These are phyloP conservation scores for Drosophila mojavensis DNA, from an alignment of 1,140 invertebrate species.

Conservation along the genomic window DNA sequence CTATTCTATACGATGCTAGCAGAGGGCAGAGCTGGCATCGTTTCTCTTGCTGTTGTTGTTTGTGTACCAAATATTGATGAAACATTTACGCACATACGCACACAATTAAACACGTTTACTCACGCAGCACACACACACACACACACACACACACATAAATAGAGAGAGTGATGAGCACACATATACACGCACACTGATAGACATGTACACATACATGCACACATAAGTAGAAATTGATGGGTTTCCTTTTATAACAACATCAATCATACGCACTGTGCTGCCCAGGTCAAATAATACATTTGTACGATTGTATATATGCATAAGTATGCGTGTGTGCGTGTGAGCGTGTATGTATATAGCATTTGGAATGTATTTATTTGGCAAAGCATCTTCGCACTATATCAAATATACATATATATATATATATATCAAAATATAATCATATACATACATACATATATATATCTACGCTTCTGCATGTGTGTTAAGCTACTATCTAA, in stretches of 20 bases:
- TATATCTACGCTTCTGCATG: too few species aligned
- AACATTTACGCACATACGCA: slow-evolving; percentile 80
- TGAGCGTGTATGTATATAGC: not conserved
- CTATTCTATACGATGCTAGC: slow-evolving; percentile 2
- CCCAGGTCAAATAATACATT: slow-evolving; percentile 66
- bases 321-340: too few species aligned
- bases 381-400: slow-evolving; percentile 48
- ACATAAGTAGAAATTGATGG: slow-evolving; percentile 75
- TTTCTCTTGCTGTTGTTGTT: slow-evolving; percentile 47
- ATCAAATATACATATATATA: slow-evolving; percentile 50
- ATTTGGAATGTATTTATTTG: slow-evolving; percentile 64
- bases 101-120: slow-evolving; percentile 78
- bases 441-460: not conserved
- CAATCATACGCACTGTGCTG: slow-evolving; percentile 77
- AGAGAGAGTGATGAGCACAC: slow-evolving; percentile 3
- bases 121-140: slow-evolving; percentile 50
- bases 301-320: slow-evolving; percentile 6
- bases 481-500: slow-evolving; percentile 43
- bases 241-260: slow-evolving; percentile 78
- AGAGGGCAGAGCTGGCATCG: slow-evolving; percentile 58
- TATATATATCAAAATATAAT: slow-evolving; percentile 14
- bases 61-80: slow-evolving; percentile 76
- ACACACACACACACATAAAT: slow-evolving; percentile 8
- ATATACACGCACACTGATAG: slow-evolving; percentile 42
- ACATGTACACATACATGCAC: slow-evolving; percentile 18